Conservation (phyloP, 2,888 invertebrate genomes). For the Ligdia adustata region DNA sequence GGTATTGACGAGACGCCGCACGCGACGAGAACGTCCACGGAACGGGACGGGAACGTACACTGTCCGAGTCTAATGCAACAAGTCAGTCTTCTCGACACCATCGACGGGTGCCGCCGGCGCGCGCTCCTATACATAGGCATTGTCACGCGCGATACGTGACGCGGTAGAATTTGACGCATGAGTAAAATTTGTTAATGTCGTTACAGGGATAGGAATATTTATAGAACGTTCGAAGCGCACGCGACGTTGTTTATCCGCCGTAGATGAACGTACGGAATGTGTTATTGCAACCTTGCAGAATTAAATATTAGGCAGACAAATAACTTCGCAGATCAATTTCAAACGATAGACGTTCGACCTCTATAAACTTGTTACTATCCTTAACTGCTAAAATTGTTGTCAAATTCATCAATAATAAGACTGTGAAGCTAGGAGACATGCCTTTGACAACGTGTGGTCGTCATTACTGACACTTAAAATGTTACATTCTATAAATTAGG, state of each 20-base stretch:
- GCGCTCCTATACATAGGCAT: conserved; percentile 50
- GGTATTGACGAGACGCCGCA: conserved; percentile 50
- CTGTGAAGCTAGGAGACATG: conserved; percentile 40
- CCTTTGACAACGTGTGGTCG: conserved; percentile 18
- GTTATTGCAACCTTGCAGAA: not conserved
- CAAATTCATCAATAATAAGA: conserved; percentile 36
- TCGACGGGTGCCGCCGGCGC: conserved; percentile 17
- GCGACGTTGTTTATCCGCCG: conserved; percentile 6
- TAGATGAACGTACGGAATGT: not conserved
- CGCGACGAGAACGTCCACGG: conserved; percentile 40
- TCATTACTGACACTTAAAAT: too few species aligned
- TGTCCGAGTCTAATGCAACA: too few species aligned
- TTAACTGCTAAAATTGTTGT: conserved; percentile 19
- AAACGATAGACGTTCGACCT: conserved; percentile 17
- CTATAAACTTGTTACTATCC: conserved; percentile 25
- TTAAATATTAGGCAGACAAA: too few species aligned
- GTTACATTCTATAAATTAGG: too few species aligned
- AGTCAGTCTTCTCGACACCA: not conserved
- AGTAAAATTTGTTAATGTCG: conserved; percentile 36
- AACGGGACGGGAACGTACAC: conserved; percentile 10
- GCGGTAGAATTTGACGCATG: conserved; percentile 46
- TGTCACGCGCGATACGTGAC: conserved; percentile 54
- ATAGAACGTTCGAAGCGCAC: conserved; percentile 46
- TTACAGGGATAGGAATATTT: conserved; percentile 61
- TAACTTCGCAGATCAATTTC: too few species aligned